A percentile compares a stretch with the other conserved stretches of the same genome.
phyloP scores from a whole-genome alignment of 2,797 vertebrate species.

The Kryptopterus vitreolus region DNA sequence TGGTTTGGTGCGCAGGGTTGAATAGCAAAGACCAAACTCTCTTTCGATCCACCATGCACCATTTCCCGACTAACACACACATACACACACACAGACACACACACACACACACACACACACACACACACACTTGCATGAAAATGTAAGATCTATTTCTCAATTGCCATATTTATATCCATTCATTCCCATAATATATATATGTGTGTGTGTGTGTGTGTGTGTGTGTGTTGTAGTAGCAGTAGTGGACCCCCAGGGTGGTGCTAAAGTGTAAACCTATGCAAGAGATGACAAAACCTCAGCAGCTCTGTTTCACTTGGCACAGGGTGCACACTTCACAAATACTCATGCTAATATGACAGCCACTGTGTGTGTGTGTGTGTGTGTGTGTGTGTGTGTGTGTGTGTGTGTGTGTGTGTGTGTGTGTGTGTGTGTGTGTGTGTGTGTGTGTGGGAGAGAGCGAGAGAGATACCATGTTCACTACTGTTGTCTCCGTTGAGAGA shows the following conservation, averaged over 20 bases:
- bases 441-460: constrained; percentile 25
- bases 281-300: constrained; percentile 62
- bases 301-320: constrained; percentile 64
- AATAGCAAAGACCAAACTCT: constrained; percentile 53
- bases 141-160: constrained; percentile 1
- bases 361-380: constrained; percentile 34
- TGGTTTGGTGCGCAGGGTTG: constrained; percentile 53
- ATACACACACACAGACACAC: constrained; percentile 29
- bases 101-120: constrained; percentile 30
- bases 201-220: constrained; percentile 34
- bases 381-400: constrained; percentile 54
- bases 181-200: no score
- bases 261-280: constrained; percentile 60
- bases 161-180: constrained; percentile 18
- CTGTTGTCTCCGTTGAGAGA: constrained; percentile 88
- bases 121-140: background rate
- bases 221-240: constrained; percentile 33
- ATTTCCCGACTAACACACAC: constrained; percentile 47
- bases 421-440: constrained; percentile 30
- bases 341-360: constrained; percentile 42
- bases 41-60: constrained; percentile 55
- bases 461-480: constrained; percentile 83
- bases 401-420: constrained; percentile 24
- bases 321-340: constrained; percentile 49
- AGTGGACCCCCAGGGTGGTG: constrained; percentile 50